Conservation (phyloP, 2,888 invertebrate genomes). For the Acrobasis suavella region DNA sequence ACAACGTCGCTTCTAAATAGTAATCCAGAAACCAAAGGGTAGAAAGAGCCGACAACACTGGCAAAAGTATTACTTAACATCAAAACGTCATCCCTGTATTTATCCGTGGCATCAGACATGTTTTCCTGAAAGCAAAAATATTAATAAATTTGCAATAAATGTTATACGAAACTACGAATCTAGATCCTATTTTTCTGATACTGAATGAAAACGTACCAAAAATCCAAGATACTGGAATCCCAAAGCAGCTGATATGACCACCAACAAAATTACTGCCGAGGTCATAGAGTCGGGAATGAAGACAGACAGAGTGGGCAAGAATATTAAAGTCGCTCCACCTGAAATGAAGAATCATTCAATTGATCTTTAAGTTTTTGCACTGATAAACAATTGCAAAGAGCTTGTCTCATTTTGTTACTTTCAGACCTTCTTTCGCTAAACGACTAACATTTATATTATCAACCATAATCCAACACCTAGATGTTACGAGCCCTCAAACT, state of each 20-base stretch:
- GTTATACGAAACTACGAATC: too few species aligned
- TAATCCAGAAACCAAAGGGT: conserved; percentile 53
- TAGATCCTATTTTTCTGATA: too few species aligned
- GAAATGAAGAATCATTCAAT: not conserved
- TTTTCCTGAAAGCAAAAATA: conserved; percentile 11
- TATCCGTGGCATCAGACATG: conserved; percentile 46
- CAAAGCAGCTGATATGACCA: conserved; percentile 1
- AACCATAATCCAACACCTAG: too few species aligned
- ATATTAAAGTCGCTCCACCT: conserved; percentile 11
- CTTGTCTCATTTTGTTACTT: too few species aligned
- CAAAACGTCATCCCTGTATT: conserved; percentile 51
- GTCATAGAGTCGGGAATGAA: not conserved
- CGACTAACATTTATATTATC: too few species aligned
- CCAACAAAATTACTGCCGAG: conserved; percentile 5
- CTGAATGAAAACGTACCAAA: conserved; percentile 1
- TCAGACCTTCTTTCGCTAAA: too few species aligned
- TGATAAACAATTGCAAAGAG: too few species aligned
- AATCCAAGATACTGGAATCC: conserved; percentile 19
- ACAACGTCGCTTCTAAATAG: conserved; percentile 53
- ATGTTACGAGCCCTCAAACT: too few species aligned
- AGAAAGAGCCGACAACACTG: conserved; percentile 49
- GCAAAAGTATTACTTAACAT: conserved; percentile 54
- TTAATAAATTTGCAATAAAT: too few species aligned
- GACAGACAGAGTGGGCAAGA: conserved; percentile 6
- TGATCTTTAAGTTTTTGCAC: too few species aligned